Percentiles rank a stretch among this genome's conserved stretches.
phyloP scores from a whole-genome alignment of 2,113 vertebrate genomes.

The Alces alces region DNA sequence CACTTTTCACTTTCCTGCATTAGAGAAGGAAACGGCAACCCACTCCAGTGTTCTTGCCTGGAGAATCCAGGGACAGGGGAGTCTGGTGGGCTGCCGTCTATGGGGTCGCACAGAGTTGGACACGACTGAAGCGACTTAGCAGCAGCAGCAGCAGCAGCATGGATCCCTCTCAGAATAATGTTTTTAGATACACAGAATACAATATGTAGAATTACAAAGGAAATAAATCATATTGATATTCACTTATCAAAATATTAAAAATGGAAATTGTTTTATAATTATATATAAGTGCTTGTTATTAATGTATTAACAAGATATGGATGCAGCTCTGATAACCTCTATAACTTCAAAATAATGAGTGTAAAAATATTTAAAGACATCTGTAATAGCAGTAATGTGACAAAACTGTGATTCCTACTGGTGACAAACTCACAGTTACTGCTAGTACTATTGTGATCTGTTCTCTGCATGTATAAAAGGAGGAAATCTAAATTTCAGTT shows the following conservation, averaged over 20 bases:
- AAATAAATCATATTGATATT: not conserved
- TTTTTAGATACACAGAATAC: not conserved
- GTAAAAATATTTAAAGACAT: conserved; percentile 15
- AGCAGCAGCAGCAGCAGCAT: not conserved
- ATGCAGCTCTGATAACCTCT: not conserved
- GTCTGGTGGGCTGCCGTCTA: not conserved
- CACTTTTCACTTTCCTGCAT: not conserved
- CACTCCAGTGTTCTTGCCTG: not conserved
- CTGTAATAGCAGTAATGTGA: not conserved
- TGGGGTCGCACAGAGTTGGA: not conserved
- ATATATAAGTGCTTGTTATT: not conserved
- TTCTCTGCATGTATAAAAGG: conserved; percentile 11
- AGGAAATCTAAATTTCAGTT: conserved; percentile 1
- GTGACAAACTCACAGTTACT: not conserved
- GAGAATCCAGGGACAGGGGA: not conserved
- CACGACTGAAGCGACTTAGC: not conserved
- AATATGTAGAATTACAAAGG: not conserved
- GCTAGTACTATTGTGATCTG: not conserved
- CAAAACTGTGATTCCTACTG: conserved; percentile 10
- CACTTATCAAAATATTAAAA: not conserved
- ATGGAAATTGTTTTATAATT: not conserved
- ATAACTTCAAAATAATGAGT: not conserved
- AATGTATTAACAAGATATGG: not conserved
- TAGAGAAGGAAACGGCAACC: not conserved
- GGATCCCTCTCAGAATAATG: not conserved